phyloP scores from a whole-genome alignment of 1,140 invertebrate genomes.

The Brachionus asplanchnoidis region DNA sequence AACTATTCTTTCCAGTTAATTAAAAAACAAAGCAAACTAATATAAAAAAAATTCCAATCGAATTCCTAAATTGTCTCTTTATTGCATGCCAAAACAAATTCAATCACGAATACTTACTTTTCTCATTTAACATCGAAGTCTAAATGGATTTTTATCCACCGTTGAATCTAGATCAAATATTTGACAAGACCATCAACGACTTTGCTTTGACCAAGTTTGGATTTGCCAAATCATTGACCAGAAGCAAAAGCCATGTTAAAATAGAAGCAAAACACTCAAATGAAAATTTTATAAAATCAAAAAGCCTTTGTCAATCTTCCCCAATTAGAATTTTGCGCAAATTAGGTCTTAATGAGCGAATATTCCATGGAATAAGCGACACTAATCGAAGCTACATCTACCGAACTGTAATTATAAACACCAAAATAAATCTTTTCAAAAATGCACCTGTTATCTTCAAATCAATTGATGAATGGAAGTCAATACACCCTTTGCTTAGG shows the following conservation, averaged over 20 bases:
- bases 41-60: not conserved
- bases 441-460: not conserved
- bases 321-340: not conserved
- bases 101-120: not conserved
- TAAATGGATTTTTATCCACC: slow-evolving; percentile 33
- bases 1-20: not conserved
- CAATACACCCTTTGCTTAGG: slow-evolving; percentile 1
- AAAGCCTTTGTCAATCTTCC: not conserved
- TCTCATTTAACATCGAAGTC: not conserved
- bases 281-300: not conserved
- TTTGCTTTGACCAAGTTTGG: not conserved
- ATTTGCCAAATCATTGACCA: not conserved
- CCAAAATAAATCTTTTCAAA: not conserved
- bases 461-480: slow-evolving; percentile 16
- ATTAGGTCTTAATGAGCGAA: not conserved
- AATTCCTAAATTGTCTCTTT: not conserved
- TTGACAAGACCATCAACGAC: not conserved
- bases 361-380: slow-evolving; percentile 17
- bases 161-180: slow-evolving; percentile 9
- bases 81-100: not conserved
- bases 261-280: not conserved
- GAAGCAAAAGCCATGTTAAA: not conserved
- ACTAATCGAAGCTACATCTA: slow-evolving; percentile 9
- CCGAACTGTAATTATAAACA: slow-evolving; percentile 23
- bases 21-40: not conserved